These are phyloP conservation scores for Oligia fasciuncula DNA, from an alignment of 2,888 invertebrate species.

Conservation along the genomic window DNA sequence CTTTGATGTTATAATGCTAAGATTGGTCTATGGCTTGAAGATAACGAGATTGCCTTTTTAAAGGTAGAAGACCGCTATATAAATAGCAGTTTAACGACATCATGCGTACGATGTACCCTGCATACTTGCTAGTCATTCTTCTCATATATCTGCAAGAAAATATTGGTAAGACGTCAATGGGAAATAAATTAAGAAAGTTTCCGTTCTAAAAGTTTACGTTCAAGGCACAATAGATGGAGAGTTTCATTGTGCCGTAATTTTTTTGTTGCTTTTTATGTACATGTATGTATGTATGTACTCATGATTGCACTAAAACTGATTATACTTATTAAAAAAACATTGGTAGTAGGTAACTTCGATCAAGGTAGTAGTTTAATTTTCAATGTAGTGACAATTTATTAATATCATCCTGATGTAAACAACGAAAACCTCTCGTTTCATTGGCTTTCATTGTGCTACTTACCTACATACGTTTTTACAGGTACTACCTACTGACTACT, in stretches of 20 bases:
- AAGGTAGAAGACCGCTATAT: constrained; percentile 9
- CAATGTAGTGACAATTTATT: background rate
- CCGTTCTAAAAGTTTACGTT: background rate
- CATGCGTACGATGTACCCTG: background rate
- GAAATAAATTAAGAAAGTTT: constrained; percentile 11
- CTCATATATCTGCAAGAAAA: constrained; percentile 9
- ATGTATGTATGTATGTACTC: background rate
- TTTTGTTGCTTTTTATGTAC: background rate
- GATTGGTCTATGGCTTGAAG: background rate
- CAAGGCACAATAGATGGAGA: background rate
- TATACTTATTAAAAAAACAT: background rate
- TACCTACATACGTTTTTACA: background rate
- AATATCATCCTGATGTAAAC: background rate
- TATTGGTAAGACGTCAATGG: background rate
- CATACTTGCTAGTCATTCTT: constrained; percentile 6
- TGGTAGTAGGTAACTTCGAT: background rate
- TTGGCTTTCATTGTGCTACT: background rate
- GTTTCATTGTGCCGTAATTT: background rate
- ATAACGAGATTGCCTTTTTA: background rate
- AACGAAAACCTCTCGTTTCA: background rate
- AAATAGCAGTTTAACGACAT: constrained; percentile 9
- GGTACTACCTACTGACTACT: background rate
- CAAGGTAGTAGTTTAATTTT: background rate
- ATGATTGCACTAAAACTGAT: background rate
- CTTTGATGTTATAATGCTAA: background rate